Evolutionary conservation across 2,888 invertebrate species (phyloP).

Genomic region (Cheiracanthium punctorium): DNA sequence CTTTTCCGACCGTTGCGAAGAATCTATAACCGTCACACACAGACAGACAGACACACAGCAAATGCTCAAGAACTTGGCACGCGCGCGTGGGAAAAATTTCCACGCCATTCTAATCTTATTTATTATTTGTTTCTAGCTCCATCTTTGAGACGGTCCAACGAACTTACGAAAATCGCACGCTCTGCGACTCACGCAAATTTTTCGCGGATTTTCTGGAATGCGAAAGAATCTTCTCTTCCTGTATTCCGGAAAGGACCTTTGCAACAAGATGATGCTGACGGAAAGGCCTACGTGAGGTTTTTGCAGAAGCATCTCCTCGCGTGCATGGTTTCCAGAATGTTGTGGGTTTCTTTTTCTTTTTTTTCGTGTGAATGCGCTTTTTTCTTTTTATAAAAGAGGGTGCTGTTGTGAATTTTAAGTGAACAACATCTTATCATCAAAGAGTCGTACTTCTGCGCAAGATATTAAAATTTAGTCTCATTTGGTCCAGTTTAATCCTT

Average conservation of each 20-base stretch:
- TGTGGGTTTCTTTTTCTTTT: too few species aligned
- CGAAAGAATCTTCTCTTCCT: slow-evolving; percentile 18
- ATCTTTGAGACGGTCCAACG: slow-evolving; percentile 42
- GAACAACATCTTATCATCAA: neutral
- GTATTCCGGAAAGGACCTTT: neutral
- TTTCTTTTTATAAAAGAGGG: neutral
- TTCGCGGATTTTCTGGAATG: slow-evolving; percentile 20
- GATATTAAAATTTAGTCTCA: too few species aligned
- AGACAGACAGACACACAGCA: neutral
- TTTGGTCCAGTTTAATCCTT: too few species aligned
- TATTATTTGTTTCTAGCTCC: slow-evolving; percentile 30
- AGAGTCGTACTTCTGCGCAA: too few species aligned
- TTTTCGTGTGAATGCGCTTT: slow-evolving; percentile 5
- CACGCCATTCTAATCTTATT: slow-evolving; percentile 34
- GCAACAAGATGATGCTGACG: neutral
- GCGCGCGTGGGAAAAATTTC: slow-evolving; percentile 49
- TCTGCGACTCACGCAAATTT: slow-evolving; percentile 18
- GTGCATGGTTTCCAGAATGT: neutral
- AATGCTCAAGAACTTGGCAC: neutral
- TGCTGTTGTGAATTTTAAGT: neutral
- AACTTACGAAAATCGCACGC: slow-evolving; percentile 53
- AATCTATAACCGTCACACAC: slow-evolving; percentile 27
- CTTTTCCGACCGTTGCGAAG: slow-evolving; percentile 39
- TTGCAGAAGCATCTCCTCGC: neutral
- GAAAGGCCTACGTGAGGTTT: neutral